Conservation (phyloP, 2,797 vertebrate genomes). For the Luscinia megarhynchos region DNA sequence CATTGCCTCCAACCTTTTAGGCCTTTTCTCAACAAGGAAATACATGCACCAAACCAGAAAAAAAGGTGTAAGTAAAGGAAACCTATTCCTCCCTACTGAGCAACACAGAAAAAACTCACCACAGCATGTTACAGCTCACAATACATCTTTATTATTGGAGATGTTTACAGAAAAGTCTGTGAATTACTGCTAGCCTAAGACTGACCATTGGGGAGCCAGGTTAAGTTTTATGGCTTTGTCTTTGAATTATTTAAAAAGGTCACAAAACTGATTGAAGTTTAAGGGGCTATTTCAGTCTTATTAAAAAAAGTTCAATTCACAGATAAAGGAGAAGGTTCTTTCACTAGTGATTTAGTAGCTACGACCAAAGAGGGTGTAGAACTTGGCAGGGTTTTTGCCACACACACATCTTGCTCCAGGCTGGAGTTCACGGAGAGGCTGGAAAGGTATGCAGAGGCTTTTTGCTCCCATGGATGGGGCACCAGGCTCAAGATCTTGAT, state of each 20-base stretch:
- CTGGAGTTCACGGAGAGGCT: constrained; percentile 86
- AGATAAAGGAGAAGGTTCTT: constrained; percentile 40
- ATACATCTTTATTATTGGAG: constrained; percentile 79
- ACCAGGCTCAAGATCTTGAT: constrained; percentile 96
- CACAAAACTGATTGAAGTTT: constrained; percentile 66
- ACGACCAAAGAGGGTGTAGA: constrained; percentile 94
- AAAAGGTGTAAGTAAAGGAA: not conserved
- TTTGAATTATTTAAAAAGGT: constrained; percentile 76
- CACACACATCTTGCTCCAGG: constrained; percentile 87
- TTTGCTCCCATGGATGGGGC: constrained; percentile 98
- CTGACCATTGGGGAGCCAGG: not conserved
- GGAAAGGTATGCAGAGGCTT: constrained; percentile 96
- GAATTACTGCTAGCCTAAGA: constrained; percentile 67
- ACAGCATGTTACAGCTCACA: constrained; percentile 56
- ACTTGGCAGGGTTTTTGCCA: constrained; percentile 89
- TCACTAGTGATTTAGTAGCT: constrained; percentile 86
- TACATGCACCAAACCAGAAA: not conserved
- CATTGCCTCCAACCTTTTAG: not conserved
- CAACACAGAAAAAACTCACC: not conserved
- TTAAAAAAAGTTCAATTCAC: constrained; percentile 68
- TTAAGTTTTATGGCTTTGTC: constrained; percentile 61
- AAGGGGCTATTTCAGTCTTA: constrained; percentile 59
- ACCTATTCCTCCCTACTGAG: not conserved
- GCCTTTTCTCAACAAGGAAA: not conserved
- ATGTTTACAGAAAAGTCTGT: constrained; percentile 78